phyloP scores from a whole-genome alignment of 2,113 vertebrate species.

The Phalacrocorax carbo region DNA sequence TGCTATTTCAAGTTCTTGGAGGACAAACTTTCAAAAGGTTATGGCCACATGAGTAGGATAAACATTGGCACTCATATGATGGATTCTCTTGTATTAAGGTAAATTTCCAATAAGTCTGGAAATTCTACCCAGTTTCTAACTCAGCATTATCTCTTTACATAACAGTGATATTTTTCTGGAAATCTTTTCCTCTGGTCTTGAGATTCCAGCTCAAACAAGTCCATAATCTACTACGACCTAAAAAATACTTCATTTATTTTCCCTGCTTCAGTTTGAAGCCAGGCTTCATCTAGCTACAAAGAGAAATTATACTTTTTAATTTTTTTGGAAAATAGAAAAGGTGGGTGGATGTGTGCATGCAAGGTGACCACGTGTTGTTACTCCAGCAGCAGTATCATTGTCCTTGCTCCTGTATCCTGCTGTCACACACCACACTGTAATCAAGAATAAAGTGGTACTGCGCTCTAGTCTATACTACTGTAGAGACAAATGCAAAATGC shows the following conservation, averaged over 20 bases:
- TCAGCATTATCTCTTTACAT: background rate
- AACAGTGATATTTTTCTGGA: background rate
- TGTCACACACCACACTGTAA: background rate
- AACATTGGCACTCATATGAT: background rate
- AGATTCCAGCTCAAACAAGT: background rate
- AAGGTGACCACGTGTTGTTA: accelerated
- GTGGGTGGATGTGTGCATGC: too few relatives aligned
- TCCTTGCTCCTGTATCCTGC: background rate
- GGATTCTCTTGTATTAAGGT: background rate
- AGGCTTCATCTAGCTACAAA: background rate
- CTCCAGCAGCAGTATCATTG: accelerated
- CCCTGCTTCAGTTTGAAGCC: background rate
- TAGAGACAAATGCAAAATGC: accelerated
- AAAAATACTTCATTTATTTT: background rate
- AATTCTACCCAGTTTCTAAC: background rate
- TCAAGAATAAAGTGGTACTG: background rate
- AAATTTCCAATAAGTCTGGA: background rate
- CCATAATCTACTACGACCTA: background rate
- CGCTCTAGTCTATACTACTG: background rate
- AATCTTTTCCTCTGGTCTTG: background rate
- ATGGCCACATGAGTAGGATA: background rate
- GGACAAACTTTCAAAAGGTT: background rate
- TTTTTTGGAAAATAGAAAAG: background rate
- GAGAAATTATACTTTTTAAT: background rate
- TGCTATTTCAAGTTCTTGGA: background rate